phyloP scores from a whole-genome alignment of 2,113 vertebrate genomes.

The Oncorhynchus clarkii region DNA sequence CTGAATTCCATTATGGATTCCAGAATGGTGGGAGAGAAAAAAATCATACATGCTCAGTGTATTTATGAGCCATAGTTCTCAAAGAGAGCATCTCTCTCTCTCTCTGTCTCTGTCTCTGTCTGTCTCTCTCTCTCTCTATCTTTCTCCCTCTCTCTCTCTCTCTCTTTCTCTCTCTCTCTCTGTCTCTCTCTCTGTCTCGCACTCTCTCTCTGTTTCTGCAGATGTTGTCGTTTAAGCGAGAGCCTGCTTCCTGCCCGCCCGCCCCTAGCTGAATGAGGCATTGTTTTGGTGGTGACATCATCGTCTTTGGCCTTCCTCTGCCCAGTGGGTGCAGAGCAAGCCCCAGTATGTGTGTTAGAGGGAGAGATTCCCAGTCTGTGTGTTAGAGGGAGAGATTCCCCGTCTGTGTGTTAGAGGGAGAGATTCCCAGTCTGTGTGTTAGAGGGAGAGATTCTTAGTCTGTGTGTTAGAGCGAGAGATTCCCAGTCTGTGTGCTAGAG shows the following conservation, averaged over 20 bases:
- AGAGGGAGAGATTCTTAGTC: no score
- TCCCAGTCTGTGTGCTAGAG: no score
- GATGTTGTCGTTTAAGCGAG: conserved; percentile 73
- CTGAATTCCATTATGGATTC: neutral
- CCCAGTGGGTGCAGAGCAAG: conserved; percentile 51
- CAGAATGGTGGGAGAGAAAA: neutral
- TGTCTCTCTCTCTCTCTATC: conserved; percentile 4
- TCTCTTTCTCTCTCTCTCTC: neutral
- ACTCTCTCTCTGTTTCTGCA: conserved; percentile 44
- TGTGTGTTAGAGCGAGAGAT: no score
- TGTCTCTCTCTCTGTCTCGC: conserved; percentile 1
- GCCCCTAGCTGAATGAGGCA: conserved; percentile 71
- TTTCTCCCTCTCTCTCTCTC: neutral
- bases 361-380: conserved; percentile 14
- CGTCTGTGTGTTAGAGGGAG: no score
- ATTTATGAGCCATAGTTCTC: neutral
- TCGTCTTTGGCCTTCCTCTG: conserved; percentile 72
- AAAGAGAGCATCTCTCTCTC: conserved; percentile 8
- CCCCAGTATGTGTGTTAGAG: conserved; percentile 1
- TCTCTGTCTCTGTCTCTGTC: neutral
- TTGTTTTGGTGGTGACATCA: conserved; percentile 78
- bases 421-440: no score
- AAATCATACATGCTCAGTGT: neutral
- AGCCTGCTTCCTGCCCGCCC: conserved; percentile 72
- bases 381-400: neutral